Conservation (phyloP, 37 sponge, comb jelly and placozoan species). For the Chondrilla cf. caribensis region DNA sequence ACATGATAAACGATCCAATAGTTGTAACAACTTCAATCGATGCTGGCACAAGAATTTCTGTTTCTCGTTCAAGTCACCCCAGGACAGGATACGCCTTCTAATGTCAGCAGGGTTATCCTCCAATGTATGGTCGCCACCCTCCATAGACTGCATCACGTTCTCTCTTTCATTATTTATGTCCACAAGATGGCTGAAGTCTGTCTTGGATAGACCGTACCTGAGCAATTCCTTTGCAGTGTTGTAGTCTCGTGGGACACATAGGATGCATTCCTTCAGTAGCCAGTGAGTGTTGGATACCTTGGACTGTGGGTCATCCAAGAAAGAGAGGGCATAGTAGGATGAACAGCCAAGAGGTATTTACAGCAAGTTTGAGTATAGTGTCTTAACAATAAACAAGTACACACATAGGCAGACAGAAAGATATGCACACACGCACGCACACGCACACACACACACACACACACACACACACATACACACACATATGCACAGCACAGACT, state of each 20-base stretch:
- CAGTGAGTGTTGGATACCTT: constrained; percentile 68
- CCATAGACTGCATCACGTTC: background rate
- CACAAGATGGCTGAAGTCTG: constrained; percentile 48
- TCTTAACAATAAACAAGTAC: too few relatives aligned
- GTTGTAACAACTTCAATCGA: constrained; percentile 38
- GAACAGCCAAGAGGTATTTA: too few relatives aligned
- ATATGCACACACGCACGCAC: constrained; percentile 7
- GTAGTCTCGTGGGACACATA: constrained; percentile 71
- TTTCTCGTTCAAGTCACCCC: constrained; percentile 32
- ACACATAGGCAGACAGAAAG: too few relatives aligned
- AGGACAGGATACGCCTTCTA: background rate
- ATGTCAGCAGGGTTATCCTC: constrained; percentile 13
- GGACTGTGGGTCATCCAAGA: too few relatives aligned
- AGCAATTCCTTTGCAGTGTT: constrained; percentile 55
- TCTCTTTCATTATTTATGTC: constrained; percentile 28
- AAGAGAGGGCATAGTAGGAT: too few relatives aligned
- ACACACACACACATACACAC: background rate
- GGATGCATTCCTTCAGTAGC: constrained; percentile 57
- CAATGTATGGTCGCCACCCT: background rate
- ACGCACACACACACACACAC: background rate
- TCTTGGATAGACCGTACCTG: constrained; percentile 52
- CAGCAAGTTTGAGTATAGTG: too few relatives aligned
- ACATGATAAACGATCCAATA: constrained; percentile 52
- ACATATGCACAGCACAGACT: background rate
- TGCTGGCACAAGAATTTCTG: constrained; percentile 56